These are phyloP conservation scores for Sminthurides aquaticus DNA, from an alignment of 2,888 invertebrate species.

Conservation along the genomic window DNA sequence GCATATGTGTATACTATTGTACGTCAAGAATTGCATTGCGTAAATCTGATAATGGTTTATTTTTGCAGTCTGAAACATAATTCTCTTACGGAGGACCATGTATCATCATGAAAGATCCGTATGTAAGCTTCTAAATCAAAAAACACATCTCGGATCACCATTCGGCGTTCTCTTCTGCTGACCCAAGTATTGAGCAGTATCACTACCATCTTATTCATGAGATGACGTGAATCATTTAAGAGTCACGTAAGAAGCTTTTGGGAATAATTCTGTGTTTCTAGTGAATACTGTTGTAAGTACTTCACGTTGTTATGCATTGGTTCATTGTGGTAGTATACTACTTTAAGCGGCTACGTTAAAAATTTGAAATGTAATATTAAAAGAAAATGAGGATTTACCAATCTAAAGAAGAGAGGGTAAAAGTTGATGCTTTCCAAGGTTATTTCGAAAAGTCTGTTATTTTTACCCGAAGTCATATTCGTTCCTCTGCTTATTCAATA, in stretches of 20 bases:
- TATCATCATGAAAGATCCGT: neutral
- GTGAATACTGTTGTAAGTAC: neutral
- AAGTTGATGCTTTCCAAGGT: neutral
- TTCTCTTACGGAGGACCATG: slow-evolving; percentile 2
- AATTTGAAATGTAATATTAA: too few relatives aligned
- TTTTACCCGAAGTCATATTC: neutral
- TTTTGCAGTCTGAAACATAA: slow-evolving; percentile 26
- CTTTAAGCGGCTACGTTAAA: too few relatives aligned
- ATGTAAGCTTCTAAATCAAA: neutral
- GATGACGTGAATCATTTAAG: neutral
- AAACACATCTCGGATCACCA: neutral
- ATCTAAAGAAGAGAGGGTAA: too few relatives aligned
- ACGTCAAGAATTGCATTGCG: too few relatives aligned
- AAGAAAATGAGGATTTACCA: too few relatives aligned
- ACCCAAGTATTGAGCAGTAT: neutral
- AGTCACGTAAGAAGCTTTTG: neutral
- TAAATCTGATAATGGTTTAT: too few relatives aligned
- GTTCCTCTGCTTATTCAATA: neutral
- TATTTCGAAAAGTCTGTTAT: neutral
- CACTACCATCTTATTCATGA: neutral
- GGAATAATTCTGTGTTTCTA: neutral
- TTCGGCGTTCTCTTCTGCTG: neutral
- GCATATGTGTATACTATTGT: too few relatives aligned
- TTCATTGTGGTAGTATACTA: too few relatives aligned
- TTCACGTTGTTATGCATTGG: neutral